These are phyloP conservation scores for Laticauda colubrina DNA, from an alignment of 2,113 vertebrate species.

Conservation along the genomic window DNA sequence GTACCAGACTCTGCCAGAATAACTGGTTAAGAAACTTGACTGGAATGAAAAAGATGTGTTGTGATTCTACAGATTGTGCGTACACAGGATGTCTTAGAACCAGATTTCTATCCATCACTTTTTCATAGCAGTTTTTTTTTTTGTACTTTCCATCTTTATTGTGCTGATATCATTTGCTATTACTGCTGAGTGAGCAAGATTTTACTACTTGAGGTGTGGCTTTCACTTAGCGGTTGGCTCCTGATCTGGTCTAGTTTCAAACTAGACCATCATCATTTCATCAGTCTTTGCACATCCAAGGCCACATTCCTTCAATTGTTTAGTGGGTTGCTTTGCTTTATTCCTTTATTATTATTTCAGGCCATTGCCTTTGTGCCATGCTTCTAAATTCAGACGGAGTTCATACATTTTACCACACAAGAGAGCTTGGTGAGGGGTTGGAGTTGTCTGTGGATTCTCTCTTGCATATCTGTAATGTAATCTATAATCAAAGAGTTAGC, in stretches of 20 bases:
- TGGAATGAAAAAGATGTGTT: background rate
- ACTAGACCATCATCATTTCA: background rate
- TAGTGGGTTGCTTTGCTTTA: background rate
- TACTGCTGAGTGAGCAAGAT: background rate
- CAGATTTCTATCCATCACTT: background rate
- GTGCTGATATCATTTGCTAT: background rate
- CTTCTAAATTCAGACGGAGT: background rate
- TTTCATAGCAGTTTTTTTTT: background rate
- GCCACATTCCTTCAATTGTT: background rate
- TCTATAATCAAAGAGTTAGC: background rate
- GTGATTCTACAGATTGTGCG: background rate
- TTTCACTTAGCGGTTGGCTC: background rate
- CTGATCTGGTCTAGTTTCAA: background rate
- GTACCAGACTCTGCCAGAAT: background rate
- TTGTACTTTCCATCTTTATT: background rate
- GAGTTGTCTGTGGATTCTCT: background rate
- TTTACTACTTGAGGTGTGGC: background rate
- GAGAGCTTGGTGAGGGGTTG: background rate
- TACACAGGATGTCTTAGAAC: background rate
- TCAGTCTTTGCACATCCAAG: background rate
- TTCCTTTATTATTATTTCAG: background rate
- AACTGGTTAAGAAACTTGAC: background rate
- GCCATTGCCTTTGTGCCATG: background rate
- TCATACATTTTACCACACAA: background rate
- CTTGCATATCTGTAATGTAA: background rate